These are phyloP conservation scores for Macrotrachela quadricornifera DNA, from an alignment of 1,140 invertebrate genomes.

Conservation along the genomic window DNA sequence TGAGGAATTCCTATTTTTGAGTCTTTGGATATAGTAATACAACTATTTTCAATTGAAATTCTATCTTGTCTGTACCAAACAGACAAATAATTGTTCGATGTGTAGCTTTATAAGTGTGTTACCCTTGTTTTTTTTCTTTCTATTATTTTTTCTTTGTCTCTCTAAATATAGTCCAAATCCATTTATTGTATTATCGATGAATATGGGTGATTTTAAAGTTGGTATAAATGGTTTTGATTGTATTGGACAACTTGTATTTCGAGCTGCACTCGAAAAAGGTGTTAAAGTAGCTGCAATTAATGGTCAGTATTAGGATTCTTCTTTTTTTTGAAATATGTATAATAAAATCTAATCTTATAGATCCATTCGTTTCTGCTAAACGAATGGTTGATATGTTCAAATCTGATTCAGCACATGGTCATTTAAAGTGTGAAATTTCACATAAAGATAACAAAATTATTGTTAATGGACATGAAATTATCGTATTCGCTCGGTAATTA, in stretches of 20 bases:
- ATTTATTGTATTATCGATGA: too few species aligned
- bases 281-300: constrained; percentile 68
- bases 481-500: constrained; percentile 13
- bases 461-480: constrained; percentile 45
- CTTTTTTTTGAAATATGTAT: too few species aligned
- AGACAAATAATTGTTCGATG: too few species aligned
- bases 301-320: constrained; percentile 4
- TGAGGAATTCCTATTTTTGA: too few species aligned
- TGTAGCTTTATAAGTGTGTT: too few species aligned
- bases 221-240: constrained; percentile 86
- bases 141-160: too few species aligned
- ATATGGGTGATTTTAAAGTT: neutral
- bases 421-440: constrained; percentile 58
- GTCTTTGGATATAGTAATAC: too few species aligned
- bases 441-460: constrained; percentile 51
- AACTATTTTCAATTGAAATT: too few species aligned
- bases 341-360: constrained; percentile 18
- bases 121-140: too few species aligned
- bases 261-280: constrained; percentile 56
- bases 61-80: too few species aligned
- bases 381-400: constrained; percentile 98
- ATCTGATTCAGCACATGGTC: constrained; percentile 88
- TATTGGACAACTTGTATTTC: constrained; percentile 75
- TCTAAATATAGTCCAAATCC: too few species aligned
- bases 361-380: constrained; percentile 73